These are phyloP conservation scores for Apodemus speciosus DNA, from an alignment of 2,113 vertebrate species.

Conservation along the genomic window DNA sequence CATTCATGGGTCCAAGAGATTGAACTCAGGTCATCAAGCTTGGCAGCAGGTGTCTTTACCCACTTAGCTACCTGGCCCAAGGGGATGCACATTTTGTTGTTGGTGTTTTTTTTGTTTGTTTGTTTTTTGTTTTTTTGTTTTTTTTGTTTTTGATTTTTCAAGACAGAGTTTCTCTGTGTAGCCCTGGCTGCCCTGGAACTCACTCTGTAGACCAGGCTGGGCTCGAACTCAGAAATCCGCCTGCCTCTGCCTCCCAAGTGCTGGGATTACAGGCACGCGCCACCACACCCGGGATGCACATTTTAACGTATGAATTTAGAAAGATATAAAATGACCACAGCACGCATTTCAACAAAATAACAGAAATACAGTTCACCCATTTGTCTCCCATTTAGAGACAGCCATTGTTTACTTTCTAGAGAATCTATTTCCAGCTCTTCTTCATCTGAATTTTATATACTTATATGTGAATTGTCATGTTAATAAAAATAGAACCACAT, in stretches of 20 bases:
- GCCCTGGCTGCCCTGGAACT: too few species aligned
- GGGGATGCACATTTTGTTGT: not conserved
- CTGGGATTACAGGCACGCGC: too few species aligned
- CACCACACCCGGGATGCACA: too few species aligned
- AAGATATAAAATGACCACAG: not conserved
- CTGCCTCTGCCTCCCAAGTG: too few species aligned
- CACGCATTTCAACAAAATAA: constrained; percentile 9
- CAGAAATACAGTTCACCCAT: not conserved
- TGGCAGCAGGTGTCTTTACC: not conserved
- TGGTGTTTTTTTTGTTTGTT: too few species aligned
- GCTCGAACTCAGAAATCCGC: too few species aligned
- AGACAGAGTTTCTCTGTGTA: too few species aligned
- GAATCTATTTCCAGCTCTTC: not conserved
- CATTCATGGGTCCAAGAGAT: not conserved
- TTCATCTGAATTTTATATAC: not conserved
- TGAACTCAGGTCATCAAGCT: not conserved
- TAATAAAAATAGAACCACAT: not conserved
- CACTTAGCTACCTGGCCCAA: not conserved
- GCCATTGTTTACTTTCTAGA: not conserved
- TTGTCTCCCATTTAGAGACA: not conserved
- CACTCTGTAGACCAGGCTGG: too few species aligned
- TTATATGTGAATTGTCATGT: not conserved
- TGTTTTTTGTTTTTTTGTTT: too few species aligned
- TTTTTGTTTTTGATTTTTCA: too few species aligned
- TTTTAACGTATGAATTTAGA: not conserved